Evolutionary conservation across 1,140 invertebrate species (phyloP).

Genomic region (Patella vulgata): DNA sequence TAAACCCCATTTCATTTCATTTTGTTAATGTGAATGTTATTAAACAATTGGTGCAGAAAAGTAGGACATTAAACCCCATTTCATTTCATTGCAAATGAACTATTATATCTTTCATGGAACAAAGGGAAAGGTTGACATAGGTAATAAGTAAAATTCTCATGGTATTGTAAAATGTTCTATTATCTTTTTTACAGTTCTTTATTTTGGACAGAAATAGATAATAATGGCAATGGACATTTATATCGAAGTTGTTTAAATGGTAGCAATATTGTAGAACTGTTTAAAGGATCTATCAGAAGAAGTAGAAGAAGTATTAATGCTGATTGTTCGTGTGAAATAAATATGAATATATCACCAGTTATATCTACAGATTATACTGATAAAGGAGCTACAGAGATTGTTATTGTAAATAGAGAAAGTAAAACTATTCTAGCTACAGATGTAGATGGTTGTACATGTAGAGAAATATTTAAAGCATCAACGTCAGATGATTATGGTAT

Average conservation of each 20-base stretch:
- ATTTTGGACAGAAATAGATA: slow-evolving; percentile 73
- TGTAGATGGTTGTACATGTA: slow-evolving; percentile 76
- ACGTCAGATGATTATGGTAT: slow-evolving; percentile 21
- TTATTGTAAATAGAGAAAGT: slow-evolving; percentile 74
- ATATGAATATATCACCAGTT: slow-evolving; percentile 25
- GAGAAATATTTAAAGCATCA: slow-evolving; percentile 69
- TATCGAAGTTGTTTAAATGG: slow-evolving; percentile 4
- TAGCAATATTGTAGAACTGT: not conserved
- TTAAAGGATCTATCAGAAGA: not conserved
- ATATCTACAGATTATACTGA: slow-evolving; percentile 70
- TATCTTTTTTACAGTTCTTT: too few species aligned
- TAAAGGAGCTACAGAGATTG: slow-evolving; percentile 71
- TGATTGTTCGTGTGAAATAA: slow-evolving; percentile 12
- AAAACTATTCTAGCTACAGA: slow-evolving; percentile 75
- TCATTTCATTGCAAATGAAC: too few species aligned
- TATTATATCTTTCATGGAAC: too few species aligned
- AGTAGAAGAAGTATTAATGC: not conserved
- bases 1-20: too few species aligned
- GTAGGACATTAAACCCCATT: too few species aligned
- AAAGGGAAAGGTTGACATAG: too few species aligned
- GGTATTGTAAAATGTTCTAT: too few species aligned
- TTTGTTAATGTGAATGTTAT: too few species aligned
- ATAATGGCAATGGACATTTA: slow-evolving; percentile 15
- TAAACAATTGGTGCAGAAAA: too few species aligned
- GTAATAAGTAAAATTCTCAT: too few species aligned